Base-by-base conservation (phyloP, 2,888 invertebrate species). In the Osmoderma eremita region DNA sequence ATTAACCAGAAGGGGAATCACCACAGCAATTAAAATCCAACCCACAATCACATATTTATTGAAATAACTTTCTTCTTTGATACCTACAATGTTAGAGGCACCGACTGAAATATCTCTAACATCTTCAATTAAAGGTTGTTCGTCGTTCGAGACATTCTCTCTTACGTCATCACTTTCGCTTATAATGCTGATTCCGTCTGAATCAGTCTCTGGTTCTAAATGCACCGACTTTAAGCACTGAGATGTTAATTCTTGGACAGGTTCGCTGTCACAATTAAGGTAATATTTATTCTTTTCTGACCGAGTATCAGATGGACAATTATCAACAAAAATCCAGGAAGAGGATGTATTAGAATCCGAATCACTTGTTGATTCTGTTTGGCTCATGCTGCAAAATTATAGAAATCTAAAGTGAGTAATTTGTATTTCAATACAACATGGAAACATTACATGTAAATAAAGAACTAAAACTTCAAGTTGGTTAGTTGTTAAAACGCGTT, bases 171-270 rank as follows among this genome's bases (percentile, higher is more conserved):
- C 74, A 69, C 68, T 71, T 62, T 74, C 72, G 63, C 73, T 73
- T 36, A 74, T 73, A n/a, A 73, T 65, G 36, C 73, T 73, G 20
- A 74, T 70, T 3, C 74, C 72, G 64, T 74, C 74, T 1, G 73
- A 70, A 20, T 73, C 73, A 12, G 69, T 69, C 50, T 73, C 73
- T 20, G 61, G 41, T 48, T 72, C 72, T n/a, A 67, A 58, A 24
- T 61, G 36, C 1, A 45, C 61, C 17, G 67, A 63, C 20, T 51
- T 30, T 41, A 67, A 56, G 49, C 63, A 65, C 13, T 53, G 36
- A 0, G 22, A 24, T n/a, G 68, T 69, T 49, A 70, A 61, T 48
- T 70, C 70, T 65, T 69, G 67, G n/a, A 69, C 64, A 10, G 67
- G 66, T 56, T 69, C 70, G 22, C 54, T 22, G 17, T 51, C 66